These are phyloP conservation scores for Myiozetetes cayanensis DNA, from an alignment of 2,113 vertebrate genomes.

Conservation along the genomic window DNA sequence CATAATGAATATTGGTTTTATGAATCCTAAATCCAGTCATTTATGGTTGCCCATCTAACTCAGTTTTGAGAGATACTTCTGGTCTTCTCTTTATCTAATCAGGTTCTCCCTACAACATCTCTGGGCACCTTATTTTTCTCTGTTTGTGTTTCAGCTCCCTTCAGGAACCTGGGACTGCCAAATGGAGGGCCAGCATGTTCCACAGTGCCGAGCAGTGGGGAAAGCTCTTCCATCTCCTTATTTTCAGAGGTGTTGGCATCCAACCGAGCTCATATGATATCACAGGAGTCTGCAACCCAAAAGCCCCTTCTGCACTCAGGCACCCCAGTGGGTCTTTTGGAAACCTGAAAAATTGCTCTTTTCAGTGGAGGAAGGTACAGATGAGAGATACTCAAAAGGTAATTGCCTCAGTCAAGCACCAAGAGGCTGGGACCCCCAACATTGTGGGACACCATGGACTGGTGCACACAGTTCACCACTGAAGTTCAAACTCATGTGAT, in stretches of 20 bases:
- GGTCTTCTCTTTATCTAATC: neutral
- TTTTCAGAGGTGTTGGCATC: neutral
- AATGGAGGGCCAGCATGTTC: neutral
- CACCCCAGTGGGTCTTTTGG: neutral
- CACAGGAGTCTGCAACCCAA: neutral
- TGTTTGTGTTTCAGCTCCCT: neutral
- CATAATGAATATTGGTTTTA: conserved; percentile 41
- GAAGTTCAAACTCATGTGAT: neutral
- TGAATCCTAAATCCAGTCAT: neutral
- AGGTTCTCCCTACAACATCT: neutral
- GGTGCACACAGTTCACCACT: neutral
- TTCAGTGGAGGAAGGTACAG: neutral
- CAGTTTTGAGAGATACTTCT: neutral
- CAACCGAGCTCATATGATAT: neutral
- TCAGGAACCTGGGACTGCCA: neutral
- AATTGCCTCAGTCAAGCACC: neutral
- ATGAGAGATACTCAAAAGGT: neutral
- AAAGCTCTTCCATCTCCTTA: neutral
- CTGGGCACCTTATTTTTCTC: neutral
- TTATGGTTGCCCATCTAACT: neutral
- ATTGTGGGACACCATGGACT: neutral
- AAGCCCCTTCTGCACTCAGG: neutral
- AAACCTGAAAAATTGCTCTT: neutral
- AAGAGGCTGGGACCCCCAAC: neutral
- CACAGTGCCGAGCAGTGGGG: neutral